Percentiles rank a stretch among this genome's conserved stretches.
phyloP scores from a whole-genome alignment of 2,113 vertebrate genomes.

The Cyanoderma ruficeps region DNA sequence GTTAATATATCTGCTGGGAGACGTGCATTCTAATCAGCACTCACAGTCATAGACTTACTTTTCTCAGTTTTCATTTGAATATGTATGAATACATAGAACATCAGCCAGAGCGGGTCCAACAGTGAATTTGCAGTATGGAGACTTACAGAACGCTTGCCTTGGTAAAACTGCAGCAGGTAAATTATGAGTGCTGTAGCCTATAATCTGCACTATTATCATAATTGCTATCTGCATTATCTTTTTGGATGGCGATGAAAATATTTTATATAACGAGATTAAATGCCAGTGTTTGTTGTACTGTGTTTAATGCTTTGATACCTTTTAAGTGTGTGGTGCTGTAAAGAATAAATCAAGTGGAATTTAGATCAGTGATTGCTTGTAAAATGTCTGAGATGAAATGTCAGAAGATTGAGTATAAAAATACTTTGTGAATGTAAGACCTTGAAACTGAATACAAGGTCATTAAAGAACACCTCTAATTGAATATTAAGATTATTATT shows the following conservation, averaged over 20 bases:
- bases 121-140: neutral
- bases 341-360: conserved; percentile 5
- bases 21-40: neutral
- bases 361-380: neutral
- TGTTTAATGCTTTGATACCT: conserved; percentile 1
- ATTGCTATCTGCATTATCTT: conserved; percentile 30
- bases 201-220: conserved; percentile 33
- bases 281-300: neutral
- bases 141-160: neutral
- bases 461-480: neutral
- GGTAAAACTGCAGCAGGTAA: neutral
- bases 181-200: neutral
- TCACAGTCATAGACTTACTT: neutral
- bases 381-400: neutral
- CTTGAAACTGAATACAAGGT: neutral
- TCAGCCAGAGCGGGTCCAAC: neutral
- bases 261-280: conserved; percentile 19
- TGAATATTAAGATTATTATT: neutral
- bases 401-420: neutral
- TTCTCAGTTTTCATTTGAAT: conserved; percentile 29
- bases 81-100: neutral
- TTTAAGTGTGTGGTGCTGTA: neutral
- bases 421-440: neutral
- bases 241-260: conserved; percentile 12
- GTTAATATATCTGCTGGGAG: conserved; percentile 2